Conservation (phyloP, 2,113 vertebrate genomes). For the Ochotona princeps region DNA sequence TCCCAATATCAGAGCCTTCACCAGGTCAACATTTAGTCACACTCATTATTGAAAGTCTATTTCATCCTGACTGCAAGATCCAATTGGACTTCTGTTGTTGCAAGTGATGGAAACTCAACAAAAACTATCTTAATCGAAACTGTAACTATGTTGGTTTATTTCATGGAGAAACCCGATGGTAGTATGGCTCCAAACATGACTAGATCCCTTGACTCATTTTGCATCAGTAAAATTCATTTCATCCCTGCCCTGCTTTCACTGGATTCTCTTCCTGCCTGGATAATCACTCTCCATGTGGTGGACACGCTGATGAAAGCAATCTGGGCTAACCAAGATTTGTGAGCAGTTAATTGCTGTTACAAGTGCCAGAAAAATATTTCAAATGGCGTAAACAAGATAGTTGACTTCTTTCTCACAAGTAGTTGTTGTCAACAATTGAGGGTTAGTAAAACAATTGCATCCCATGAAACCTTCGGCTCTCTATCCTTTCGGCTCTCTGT, state of each 20-base stretch:
- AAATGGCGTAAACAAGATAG: neutral
- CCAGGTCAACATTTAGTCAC: conserved; percentile 17
- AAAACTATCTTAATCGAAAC: conserved; percentile 5
- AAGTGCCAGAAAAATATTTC: neutral
- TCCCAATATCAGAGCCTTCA: neutral
- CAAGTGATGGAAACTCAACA: conserved; percentile 17
- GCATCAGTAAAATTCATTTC: neutral
- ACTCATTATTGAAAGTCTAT: neutral
- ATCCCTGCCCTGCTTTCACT: neutral
- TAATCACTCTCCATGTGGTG: neutral
- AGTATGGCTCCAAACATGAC: neutral
- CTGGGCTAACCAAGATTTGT: conserved; percentile 9
- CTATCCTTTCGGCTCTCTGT: neutral
- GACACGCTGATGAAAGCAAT: neutral
- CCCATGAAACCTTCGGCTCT: neutral
- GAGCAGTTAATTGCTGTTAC: neutral
- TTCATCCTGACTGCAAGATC: neutral
- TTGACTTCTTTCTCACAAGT: neutral
- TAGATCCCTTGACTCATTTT: neutral
- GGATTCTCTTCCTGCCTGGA: neutral
- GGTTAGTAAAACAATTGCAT: neutral
- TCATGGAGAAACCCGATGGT: conserved; percentile 28
- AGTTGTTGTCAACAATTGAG: neutral
- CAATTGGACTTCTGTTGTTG: neutral
- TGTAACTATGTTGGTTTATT: conserved; percentile 1